Evolutionary conservation across 2,888 invertebrate genomes (phyloP).

Genomic region (Agrotis segetum): DNA sequence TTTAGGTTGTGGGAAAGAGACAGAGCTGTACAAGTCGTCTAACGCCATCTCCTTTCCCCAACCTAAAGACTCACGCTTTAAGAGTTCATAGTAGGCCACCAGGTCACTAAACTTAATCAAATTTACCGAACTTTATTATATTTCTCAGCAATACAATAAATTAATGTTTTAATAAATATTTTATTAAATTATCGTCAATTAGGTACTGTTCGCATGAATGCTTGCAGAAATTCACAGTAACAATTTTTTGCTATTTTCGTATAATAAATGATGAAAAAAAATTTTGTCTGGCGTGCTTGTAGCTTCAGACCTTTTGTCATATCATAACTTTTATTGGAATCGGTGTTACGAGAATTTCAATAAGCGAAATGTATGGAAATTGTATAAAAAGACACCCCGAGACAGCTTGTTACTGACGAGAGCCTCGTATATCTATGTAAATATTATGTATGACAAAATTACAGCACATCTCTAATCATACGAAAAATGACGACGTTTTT

Average conservation of each 20-base stretch:
- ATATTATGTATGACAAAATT: neutral
- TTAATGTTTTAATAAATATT: neutral
- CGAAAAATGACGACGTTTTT: neutral
- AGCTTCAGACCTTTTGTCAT: conserved; percentile 14
- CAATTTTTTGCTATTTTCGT: conserved; percentile 18
- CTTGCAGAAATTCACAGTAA: neutral
- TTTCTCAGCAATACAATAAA: conserved; percentile 8
- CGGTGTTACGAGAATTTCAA: conserved; percentile 36
- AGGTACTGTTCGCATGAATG: conserved; percentile 13
- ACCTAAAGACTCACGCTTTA: too few relatives aligned
- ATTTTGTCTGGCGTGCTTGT: conserved; percentile 7
- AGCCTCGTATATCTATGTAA: neutral
- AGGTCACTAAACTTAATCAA: neutral
- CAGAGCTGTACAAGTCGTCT: too few relatives aligned
- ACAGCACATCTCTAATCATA: conserved; percentile 8
- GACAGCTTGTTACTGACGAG: conserved; percentile 7
- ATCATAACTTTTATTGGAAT: conserved; percentile 39
- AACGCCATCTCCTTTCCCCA: too few relatives aligned
- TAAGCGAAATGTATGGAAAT: conserved; percentile 35
- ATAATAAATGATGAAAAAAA: neutral
- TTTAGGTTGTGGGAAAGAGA: too few relatives aligned
- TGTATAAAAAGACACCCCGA: conserved; percentile 14
- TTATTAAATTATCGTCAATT: conserved; percentile 28
- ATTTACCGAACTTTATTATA: neutral
- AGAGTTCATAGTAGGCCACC: too few relatives aligned